phyloP scores from a whole-genome alignment of 2,888 invertebrate genomes.

The Lamproptera curius region DNA sequence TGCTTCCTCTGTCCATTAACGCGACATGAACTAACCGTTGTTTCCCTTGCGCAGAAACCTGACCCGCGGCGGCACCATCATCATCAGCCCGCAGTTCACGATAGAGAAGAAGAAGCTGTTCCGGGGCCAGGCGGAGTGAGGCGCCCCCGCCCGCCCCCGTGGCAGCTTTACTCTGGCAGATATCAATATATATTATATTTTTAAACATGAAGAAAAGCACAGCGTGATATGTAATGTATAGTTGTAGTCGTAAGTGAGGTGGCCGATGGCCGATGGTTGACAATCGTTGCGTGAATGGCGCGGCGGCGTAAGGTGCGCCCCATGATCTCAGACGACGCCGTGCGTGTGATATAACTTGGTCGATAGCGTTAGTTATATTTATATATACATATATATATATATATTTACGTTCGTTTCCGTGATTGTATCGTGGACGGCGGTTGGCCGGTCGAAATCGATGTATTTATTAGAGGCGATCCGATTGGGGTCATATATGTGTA shows the following conservation, averaged over 20 bases:
- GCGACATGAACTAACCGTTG: constrained; percentile 14
- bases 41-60: constrained; percentile 82
- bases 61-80: constrained; percentile 90
- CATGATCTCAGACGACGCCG: constrained; percentile 71
- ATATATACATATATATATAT: constrained; percentile 39
- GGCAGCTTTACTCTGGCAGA: constrained; percentile 75
- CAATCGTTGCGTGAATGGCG: constrained; percentile 46
- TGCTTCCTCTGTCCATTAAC: too few species aligned
- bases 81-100: constrained; percentile 92
- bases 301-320: constrained; percentile 58
- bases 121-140: constrained; percentile 82
- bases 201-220: constrained; percentile 73
- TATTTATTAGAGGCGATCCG: constrained; percentile 71
- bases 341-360: constrained; percentile 70
- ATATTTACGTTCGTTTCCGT: constrained; percentile 72
- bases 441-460: constrained; percentile 48
- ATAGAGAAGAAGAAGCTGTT: constrained; percentile 95
- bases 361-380: constrained; percentile 72
- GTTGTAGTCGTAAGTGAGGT: constrained; percentile 50
- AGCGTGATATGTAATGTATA: constrained; percentile 79
- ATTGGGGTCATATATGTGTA: constrained; percentile 57
- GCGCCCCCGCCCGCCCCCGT: constrained; percentile 55
- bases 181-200: constrained; percentile 67
- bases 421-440: constrained; percentile 69
- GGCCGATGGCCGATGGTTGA: constrained; percentile 46